Base-by-base conservation (phyloP, 2,113 vertebrate genomes). In the Ploceus nigricollis region DNA sequence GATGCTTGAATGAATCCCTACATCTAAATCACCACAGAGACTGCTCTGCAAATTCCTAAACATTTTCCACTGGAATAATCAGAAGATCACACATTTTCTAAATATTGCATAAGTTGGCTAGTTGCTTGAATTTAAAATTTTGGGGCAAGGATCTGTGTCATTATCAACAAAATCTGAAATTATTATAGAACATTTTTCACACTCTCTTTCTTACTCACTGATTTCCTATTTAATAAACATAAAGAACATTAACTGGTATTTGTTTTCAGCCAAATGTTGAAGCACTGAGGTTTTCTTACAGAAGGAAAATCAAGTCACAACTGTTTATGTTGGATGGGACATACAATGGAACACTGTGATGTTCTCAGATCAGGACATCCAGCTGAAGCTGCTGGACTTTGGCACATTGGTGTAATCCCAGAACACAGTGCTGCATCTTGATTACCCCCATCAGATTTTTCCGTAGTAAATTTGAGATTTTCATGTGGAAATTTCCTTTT, bases 191-290 rank as follows among this genome's bases (percentile, higher is more conserved):
- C 45, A 1, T 78, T 89, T 77, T 63, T 95, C 73, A 87, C 84
- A 84, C 77, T 92, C 25, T 75, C 57, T 61, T 84, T 94, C 65
- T 85, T 82, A 64, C 71, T 89, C 81, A 79, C 90, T 95, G 84
- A 91, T 91, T 96, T 95, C 53, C 83, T 89, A 94, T 91, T 96
- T 93, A 82, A 93, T 35, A 89, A 73, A 61, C 71, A 93, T 86
- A 79, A 95, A 96, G 93, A 93, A 82, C 57, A 65, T 71, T 85
- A 89, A 75, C 31, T 81, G 48, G 56, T 23, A 12, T 92, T 94
- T 87, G 65, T 76, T 95, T 94, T 89, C 75, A 82, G 89, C 56
- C 84, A 89, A 95, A 94, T 87, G 57, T 66, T 93, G 65, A 91
- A 76, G 65, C 65, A 61, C 6, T 54, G 39, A 28, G 11, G 20